Percentiles rank a stretch among this genome's conserved stretches.
These are phyloP conservation scores for Ernsta delagoae DNA, from an alignment of 2,888 invertebrate genomes.

Conservation along the genomic window DNA sequence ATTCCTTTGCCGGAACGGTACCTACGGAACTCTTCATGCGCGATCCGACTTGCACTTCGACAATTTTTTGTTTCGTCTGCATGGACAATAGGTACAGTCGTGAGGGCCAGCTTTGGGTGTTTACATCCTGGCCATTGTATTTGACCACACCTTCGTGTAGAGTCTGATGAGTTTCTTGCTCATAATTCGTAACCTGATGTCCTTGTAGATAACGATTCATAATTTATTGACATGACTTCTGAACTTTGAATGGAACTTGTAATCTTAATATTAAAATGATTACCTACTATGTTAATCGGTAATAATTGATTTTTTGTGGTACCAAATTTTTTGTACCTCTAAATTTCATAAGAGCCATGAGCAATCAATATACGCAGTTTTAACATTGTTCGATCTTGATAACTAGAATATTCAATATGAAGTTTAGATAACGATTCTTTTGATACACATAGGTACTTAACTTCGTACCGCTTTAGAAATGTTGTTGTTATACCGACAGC, in stretches of 20 bases:
- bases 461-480: no score
- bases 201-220: conserved; percentile 20
- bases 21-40: no score
- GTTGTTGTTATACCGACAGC: no score
- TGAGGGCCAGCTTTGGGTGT: conserved; percentile 25
- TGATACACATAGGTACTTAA: no score
- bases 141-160: conserved; percentile 11
- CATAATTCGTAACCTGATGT: conserved; percentile 19
- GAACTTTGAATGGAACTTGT: conserved; percentile 3
- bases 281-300: neutral
- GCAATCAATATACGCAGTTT: no score
- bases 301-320: neutral
- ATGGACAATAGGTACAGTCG: conserved; percentile 8
- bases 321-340: neutral
- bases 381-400: no score
- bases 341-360: neutral
- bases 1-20: no score
- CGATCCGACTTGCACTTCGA: no score
- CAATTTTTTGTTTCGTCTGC: no score
- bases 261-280: conserved; percentile 12
- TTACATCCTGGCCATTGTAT: conserved; percentile 29
- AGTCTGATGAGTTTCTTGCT: conserved; percentile 28
- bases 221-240: conserved; percentile 27
- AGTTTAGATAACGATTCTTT: no score
- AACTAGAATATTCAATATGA: no score